phyloP scores from a whole-genome alignment of 1,140 invertebrate genomes.

The Antheraea pernyi region DNA sequence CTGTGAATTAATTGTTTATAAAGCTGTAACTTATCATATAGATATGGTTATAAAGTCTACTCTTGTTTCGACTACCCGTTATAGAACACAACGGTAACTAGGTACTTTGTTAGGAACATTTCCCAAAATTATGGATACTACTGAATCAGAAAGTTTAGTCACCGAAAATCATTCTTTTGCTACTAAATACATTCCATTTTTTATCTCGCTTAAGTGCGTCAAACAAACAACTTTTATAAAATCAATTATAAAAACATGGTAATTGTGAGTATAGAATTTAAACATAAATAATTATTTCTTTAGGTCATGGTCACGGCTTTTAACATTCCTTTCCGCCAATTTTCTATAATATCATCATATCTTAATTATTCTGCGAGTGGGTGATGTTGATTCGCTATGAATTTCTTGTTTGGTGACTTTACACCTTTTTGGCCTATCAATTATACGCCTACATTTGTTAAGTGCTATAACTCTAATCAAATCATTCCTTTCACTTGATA shows the following conservation, averaged over 20 bases:
- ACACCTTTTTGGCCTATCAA: conserved; percentile 20
- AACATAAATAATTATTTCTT: background rate
- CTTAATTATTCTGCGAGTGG: conserved; percentile 1
- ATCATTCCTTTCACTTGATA: background rate
- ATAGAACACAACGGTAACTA: background rate
- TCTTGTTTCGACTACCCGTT: background rate
- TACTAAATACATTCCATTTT: too few relatives aligned
- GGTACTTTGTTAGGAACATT: background rate
- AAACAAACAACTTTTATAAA: too few relatives aligned
- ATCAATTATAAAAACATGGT: too few relatives aligned
- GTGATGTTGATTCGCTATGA: conserved; percentile 9
- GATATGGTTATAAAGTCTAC: background rate
- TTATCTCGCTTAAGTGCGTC: too few relatives aligned
- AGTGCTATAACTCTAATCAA: conserved; percentile 22
- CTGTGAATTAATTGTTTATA: too few relatives aligned
- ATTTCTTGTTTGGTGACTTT: conserved; percentile 20
- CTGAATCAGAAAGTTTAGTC: background rate
- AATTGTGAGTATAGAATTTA: background rate
- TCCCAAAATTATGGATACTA: background rate
- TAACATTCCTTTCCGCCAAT: background rate
- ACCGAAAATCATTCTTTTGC: background rate
- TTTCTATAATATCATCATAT: conserved; percentile 2
- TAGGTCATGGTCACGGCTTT: background rate
- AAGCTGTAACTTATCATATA: too few relatives aligned
- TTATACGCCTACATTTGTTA: conserved; percentile 26